Evolutionary conservation across 2,113 vertebrate genomes (phyloP).

Genomic region (Barnardius zonarius): DNA sequence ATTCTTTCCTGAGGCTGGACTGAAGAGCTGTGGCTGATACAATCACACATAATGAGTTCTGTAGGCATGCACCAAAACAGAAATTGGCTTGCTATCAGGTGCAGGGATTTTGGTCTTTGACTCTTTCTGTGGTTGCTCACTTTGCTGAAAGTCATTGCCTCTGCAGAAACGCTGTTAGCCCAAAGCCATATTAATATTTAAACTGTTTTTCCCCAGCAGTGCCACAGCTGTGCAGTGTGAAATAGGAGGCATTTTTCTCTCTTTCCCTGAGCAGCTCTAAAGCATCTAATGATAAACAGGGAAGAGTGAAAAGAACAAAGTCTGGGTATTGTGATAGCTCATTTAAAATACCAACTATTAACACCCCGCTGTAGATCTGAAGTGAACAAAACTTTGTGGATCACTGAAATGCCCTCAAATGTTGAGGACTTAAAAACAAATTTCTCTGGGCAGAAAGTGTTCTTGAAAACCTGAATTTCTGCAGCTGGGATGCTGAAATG

Average conservation of each 20-base stretch:
- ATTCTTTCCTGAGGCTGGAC: not conserved
- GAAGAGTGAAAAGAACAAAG: not conserved
- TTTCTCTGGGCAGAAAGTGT: not conserved
- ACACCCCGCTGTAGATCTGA: not conserved
- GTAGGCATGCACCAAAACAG: not conserved
- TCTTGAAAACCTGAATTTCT: not conserved
- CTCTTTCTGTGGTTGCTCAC: not conserved
- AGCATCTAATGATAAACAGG: slow-evolving; percentile 9
- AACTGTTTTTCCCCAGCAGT: slow-evolving; percentile 38
- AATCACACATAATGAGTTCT: not conserved
- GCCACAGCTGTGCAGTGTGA: slow-evolving; percentile 54
- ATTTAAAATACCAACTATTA: not conserved
- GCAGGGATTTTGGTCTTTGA: not conserved
- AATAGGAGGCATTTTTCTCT: slow-evolving; percentile 49
- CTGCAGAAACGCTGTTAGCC: slow-evolving; percentile 26
- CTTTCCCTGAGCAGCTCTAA: not conserved
- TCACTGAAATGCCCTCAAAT: not conserved
- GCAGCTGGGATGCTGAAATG: not conserved
- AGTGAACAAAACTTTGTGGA: not conserved
- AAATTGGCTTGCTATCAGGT: not conserved
- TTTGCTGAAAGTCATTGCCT: not conserved
- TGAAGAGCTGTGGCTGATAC: not conserved
- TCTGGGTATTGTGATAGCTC: not conserved
- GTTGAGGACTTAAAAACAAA: not conserved
- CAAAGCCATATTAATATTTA: slow-evolving; percentile 54